Percentiles rank a stretch among this genome's conserved stretches.
These are phyloP conservation scores for Bedellia somnulentella DNA, from an alignment of 2,888 invertebrate genomes.

Conservation along the genomic window DNA sequence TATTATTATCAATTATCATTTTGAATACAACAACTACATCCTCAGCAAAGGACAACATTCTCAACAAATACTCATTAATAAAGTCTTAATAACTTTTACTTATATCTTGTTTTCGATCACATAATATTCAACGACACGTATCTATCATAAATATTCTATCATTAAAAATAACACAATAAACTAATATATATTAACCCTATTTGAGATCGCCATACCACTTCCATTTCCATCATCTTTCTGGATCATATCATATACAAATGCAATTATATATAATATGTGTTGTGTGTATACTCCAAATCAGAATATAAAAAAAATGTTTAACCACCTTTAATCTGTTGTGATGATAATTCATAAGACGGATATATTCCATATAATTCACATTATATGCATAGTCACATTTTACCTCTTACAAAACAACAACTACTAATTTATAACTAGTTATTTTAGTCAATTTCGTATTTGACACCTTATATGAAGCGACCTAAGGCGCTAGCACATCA, in stretches of 20 bases:
- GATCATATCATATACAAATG: slow-evolving; percentile 38
- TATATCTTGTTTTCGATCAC: slow-evolving; percentile 48
- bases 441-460: slow-evolving; percentile 25
- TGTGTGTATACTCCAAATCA: too few relatives aligned
- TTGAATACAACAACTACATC: slow-evolving; percentile 60
- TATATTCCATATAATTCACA: slow-evolving; percentile 51
- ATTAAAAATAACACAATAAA: slow-evolving; percentile 32
- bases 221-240: slow-evolving; percentile 23
- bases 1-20: slow-evolving; percentile 56
- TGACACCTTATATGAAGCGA: too few relatives aligned
- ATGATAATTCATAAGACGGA: slow-evolving; percentile 57
- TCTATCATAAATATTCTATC: slow-evolving; percentile 39
- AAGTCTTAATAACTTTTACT: slow-evolving; percentile 54
- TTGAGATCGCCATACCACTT: slow-evolving; percentile 22
- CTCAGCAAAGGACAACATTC: slow-evolving; percentile 49
- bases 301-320: slow-evolving; percentile 54
- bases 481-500: too few relatives aligned
- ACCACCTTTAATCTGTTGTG: slow-evolving; percentile 40
- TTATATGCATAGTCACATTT: slow-evolving; percentile 48
- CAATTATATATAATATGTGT: slow-evolving; percentile 41
- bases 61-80: slow-evolving; percentile 57
- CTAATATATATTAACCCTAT: slow-evolving; percentile 37
- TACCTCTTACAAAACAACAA: slow-evolving; percentile 56
- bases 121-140: slow-evolving; percentile 57
- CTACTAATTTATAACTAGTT: slow-evolving; percentile 30